Evolutionary conservation across 2,797 vertebrate species (phyloP).

Genomic region (Myioborus miniatus): DNA sequence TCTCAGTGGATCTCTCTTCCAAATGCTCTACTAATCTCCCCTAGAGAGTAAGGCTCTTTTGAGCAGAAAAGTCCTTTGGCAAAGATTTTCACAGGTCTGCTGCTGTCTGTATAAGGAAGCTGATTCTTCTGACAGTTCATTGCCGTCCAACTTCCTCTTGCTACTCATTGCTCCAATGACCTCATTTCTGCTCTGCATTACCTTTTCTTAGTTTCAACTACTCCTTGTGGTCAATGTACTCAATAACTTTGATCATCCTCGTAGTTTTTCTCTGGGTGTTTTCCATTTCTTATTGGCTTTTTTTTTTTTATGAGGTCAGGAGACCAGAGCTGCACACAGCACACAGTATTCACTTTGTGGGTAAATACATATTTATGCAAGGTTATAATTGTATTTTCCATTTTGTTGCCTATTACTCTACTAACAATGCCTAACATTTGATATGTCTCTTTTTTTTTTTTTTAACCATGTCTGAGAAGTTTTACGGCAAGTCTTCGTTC

Average conservation of each 20-base stretch:
- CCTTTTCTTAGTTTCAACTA: neutral
- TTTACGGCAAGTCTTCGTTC: neutral
- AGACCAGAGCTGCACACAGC: neutral
- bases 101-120: neutral
- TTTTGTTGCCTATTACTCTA: neutral
- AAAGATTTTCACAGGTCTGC: neutral
- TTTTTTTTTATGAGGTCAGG: neutral
- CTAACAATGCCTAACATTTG: neutral
- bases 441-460: neutral
- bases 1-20: neutral
- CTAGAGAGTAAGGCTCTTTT: neutral
- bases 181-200: neutral
- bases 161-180: neutral
- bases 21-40: neutral
- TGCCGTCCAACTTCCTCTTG: neutral
- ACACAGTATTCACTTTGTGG: neutral
- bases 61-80: neutral
- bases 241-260: neutral
- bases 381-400: neutral
- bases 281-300: neutral
- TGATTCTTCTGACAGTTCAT: neutral
- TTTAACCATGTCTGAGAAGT: accelerated
- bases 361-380: neutral
- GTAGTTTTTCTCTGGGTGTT: neutral
- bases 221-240: neutral